Base-by-base conservation (phyloP, 1,140 invertebrate species). In the Dreissena polymorpha region DNA sequence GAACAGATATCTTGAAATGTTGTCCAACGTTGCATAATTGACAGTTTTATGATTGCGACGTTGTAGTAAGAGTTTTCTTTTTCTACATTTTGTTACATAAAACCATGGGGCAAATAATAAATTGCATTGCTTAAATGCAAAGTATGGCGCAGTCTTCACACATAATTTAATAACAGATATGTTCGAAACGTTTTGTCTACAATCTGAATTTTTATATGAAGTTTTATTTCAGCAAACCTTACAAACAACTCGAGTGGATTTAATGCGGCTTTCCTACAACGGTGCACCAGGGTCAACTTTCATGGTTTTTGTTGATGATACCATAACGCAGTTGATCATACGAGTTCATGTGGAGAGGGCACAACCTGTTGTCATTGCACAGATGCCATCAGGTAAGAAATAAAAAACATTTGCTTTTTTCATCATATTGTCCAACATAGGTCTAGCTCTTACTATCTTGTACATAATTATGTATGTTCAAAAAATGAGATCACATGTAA, bases 311-410 rank as follows among this genome's bases (percentile, higher is more conserved):
- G 69, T 74, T 10, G 79, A 82, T 57, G 70, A 82, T 21, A 82
- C 79, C 29, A 74, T 82, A 60, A 82, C 55, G 10, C 29, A 82
- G 14, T 25, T 82, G 13, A 67, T 72, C 27, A 39, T 82, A 27
- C 25, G 51, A 12, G 60, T 55, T 0, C 79, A 82, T 21, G 79
- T 68, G n/a, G 79, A 82, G 57, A 67, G 53, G 55, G 51, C 68
- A 16, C 60, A 71, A 7, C 79, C 79, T 5, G 60, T 82, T n/a
- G 65, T 74, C 10, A 68, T 82, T 5, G 55, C 71, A 25, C 21
- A 18, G 13, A 67, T 5, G 8, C 79, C 79, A 51, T 8, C 49
- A 74, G 79, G 79, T 82, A 72, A 49, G n/a, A 27, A 3, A 68
- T 1, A 68, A 16, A 27, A 7, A 27, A 21, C 25, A 39, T 6